phyloP scores from a whole-genome alignment of 2,888 invertebrate species.

The Tribolium freemani region DNA sequence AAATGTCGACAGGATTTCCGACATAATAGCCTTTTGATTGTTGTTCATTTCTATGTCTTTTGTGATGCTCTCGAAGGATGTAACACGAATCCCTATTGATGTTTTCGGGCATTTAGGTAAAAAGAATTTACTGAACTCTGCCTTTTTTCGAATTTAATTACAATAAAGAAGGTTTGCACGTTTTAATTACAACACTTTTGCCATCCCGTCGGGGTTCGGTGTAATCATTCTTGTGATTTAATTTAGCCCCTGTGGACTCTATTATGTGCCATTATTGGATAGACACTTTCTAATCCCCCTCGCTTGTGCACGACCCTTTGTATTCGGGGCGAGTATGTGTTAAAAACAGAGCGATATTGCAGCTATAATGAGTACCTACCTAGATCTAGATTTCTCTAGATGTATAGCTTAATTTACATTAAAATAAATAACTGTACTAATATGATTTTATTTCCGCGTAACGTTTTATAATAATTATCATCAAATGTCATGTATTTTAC shows the following conservation, averaged over 20 bases:
- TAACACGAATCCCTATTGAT: slow-evolving; percentile 33
- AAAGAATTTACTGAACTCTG: slow-evolving; percentile 5
- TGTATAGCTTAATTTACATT: no score
- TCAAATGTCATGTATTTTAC: no score
- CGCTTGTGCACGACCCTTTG: neutral
- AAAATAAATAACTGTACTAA: no score
- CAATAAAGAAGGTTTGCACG: neutral
- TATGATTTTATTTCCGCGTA: no score
- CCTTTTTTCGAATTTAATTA: slow-evolving; percentile 10
- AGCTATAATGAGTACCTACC: neutral
- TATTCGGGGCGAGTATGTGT: neutral
- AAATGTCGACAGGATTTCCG: slow-evolving; percentile 16
- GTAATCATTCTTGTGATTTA: slow-evolving; percentile 48
- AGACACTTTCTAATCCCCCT: slow-evolving; percentile 41
- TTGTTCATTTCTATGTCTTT: slow-evolving; percentile 35
- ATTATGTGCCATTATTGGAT: slow-evolving; percentile 47
- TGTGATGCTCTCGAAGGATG: slow-evolving; percentile 21
- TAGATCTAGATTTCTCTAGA: no score
- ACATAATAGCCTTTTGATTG: slow-evolving; percentile 38
- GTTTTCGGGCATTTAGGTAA: slow-evolving; percentile 24
- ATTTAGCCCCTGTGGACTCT: slow-evolving; percentile 47
- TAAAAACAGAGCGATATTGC: neutral
- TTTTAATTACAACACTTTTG: slow-evolving; percentile 35
- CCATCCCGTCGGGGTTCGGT: slow-evolving; percentile 21
- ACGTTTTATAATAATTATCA: no score